These are phyloP conservation scores for Cyclina sinensis DNA, from an alignment of 1,140 invertebrate species.

Conservation along the genomic window DNA sequence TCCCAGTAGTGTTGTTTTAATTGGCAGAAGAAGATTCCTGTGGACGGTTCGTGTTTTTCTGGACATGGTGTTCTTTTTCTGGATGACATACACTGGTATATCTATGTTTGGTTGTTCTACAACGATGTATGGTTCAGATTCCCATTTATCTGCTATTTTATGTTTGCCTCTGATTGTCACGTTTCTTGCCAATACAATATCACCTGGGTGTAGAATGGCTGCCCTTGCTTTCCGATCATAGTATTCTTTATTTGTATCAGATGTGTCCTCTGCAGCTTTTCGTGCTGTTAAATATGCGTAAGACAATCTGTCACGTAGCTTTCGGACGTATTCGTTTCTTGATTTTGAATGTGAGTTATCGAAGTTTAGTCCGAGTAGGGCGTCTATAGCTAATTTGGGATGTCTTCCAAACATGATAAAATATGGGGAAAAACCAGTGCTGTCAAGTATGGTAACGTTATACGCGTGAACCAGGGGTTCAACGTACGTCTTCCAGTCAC, in stretches of 20 bases:
- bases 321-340: not conserved
- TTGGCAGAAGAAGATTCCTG: too few species aligned
- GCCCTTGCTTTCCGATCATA: not conserved
- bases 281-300: not conserved
- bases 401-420: not conserved
- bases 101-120: not conserved
- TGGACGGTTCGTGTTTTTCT: not conserved
- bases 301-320: not conserved
- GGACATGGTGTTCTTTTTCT: not conserved
- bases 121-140: too few species aligned
- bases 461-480: slow-evolving; percentile 33
- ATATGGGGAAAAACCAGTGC: slow-evolving; percentile 19
- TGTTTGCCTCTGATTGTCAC: not conserved
- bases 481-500: too few species aligned
- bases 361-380: not conserved
- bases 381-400: too few species aligned
- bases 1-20: too few species aligned
- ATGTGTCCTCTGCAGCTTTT: not conserved
- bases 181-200: slow-evolving; percentile 15
- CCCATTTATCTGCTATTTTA: slow-evolving; percentile 22
- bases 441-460: slow-evolving; percentile 35
- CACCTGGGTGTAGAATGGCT: not conserved
- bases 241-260: not conserved
- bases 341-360: not conserved
- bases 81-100: not conserved